These are phyloP conservation scores for Suricata suricatta DNA, from an alignment of 2,113 vertebrate genomes.

Conservation along the genomic window DNA sequence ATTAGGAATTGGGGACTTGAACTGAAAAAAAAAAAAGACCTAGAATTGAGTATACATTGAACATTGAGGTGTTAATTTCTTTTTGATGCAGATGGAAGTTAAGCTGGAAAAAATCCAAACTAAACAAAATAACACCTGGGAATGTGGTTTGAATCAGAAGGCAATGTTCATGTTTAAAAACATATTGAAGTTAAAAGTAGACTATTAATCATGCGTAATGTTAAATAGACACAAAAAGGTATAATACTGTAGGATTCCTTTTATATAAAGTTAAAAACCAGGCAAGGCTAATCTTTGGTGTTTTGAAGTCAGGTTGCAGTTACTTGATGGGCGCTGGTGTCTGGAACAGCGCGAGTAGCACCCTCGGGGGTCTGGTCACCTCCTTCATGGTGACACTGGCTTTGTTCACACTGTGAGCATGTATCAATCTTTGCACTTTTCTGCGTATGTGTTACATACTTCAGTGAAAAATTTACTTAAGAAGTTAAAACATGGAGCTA, in stretches of 20 bases:
- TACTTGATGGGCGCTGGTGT: background rate
- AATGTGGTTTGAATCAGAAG: background rate
- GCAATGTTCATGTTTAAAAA: background rate
- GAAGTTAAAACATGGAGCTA: background rate
- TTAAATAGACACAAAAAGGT: background rate
- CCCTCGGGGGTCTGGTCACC: background rate
- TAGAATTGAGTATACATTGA: background rate
- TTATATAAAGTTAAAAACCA: background rate
- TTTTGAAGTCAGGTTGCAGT: background rate
- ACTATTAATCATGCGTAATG: background rate
- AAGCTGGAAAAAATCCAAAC: background rate
- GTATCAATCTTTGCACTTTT: background rate
- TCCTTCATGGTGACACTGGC: background rate
- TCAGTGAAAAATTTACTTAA: background rate
- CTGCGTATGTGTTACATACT: background rate
- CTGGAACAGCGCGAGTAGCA: background rate
- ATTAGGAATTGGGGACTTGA: background rate
- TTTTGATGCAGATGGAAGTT: background rate
- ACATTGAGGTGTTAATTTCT: constrained; percentile 3
- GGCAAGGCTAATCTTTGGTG: background rate
- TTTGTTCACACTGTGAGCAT: background rate
- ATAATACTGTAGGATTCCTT: background rate
- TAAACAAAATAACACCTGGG: constrained; percentile 29
- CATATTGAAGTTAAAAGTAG: background rate
- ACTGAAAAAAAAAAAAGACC: background rate